Conservation (phyloP, 2,797 vertebrate species). For the Melanotaenia trifasciata region DNA sequence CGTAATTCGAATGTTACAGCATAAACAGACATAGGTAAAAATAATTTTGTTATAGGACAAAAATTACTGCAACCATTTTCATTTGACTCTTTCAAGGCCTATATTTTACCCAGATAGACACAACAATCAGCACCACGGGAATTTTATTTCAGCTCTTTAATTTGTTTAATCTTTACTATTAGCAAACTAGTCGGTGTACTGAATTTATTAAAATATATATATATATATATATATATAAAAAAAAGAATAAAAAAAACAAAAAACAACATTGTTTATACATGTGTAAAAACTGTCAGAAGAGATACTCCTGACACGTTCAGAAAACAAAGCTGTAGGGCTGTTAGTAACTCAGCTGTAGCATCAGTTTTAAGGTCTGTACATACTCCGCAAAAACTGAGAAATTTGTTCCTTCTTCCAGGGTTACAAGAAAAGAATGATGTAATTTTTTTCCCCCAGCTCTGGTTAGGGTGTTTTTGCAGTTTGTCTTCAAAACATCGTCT, state of each 20-base stretch:
- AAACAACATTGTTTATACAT: slow-evolving; percentile 5
- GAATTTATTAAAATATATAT: background rate
- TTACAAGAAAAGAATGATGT: too few species aligned
- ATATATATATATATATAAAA: slow-evolving; percentile 16
- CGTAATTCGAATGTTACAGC: too few species aligned
- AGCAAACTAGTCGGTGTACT: slow-evolving; percentile 21
- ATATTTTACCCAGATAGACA: slow-evolving; percentile 18
- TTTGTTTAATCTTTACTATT: slow-evolving; percentile 18
- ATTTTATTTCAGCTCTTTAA: slow-evolving; percentile 31
- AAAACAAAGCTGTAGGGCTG: background rate
- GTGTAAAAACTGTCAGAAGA: background rate
- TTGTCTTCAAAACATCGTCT: too few species aligned
- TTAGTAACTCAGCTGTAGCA: background rate
- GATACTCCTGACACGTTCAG: background rate
- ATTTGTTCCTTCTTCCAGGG: too few species aligned
- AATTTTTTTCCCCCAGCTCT: too few species aligned
- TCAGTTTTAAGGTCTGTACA: background rate
- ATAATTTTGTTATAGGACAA: too few species aligned
- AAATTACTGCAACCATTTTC: too few species aligned
- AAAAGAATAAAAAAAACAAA: slow-evolving; percentile 6
- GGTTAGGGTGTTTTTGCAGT: too few species aligned
- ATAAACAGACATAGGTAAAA: too few species aligned
- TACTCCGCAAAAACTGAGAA: too few species aligned
- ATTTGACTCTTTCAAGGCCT: background rate
- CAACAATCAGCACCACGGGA: slow-evolving; percentile 2